phyloP scores from a whole-genome alignment of 2,113 vertebrate species.

The Macquaria australasica region DNA sequence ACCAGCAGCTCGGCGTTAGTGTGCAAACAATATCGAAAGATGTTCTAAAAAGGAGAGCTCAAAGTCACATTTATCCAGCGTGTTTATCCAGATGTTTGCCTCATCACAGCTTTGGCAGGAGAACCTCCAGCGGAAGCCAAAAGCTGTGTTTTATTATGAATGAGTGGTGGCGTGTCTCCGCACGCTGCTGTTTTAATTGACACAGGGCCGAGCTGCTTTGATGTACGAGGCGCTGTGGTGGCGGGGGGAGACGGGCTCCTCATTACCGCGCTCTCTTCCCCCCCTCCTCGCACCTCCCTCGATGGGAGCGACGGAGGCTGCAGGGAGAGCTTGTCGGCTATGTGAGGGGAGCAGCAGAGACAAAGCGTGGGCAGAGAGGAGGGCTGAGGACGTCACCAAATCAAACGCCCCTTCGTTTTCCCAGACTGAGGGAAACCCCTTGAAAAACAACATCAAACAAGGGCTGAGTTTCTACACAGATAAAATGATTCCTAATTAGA shows the following conservation, averaged over 20 bases:
- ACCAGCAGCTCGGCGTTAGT: background rate
- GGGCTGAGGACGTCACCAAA: constrained; percentile 41
- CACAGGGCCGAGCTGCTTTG: constrained; percentile 54
- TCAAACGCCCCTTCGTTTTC: constrained; percentile 29
- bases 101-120: constrained; percentile 46
- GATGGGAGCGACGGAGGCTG: constrained; percentile 16
- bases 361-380: constrained; percentile 40
- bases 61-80: constrained; percentile 34
- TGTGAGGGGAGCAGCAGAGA: constrained; percentile 31
- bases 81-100: constrained; percentile 45
- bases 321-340: constrained; percentile 26
- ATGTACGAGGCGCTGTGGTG: constrained; percentile 54
- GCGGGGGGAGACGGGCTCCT: constrained; percentile 48
- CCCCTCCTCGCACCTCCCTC: background rate
- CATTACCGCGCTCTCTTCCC: constrained; percentile 52
- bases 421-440: constrained; percentile 31
- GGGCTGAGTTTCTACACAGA: background rate
- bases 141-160: constrained; percentile 73
- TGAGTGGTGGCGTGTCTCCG: constrained; percentile 54
- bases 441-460: background rate
- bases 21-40: background rate
- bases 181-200: constrained; percentile 63
- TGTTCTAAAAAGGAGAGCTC: background rate
- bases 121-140: constrained; percentile 52
- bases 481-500: background rate